Evolutionary conservation across 2,888 invertebrate genomes (phyloP), one percentile per base, ranked within the genome.

Genomic region (Polyploca ridens): DNA sequence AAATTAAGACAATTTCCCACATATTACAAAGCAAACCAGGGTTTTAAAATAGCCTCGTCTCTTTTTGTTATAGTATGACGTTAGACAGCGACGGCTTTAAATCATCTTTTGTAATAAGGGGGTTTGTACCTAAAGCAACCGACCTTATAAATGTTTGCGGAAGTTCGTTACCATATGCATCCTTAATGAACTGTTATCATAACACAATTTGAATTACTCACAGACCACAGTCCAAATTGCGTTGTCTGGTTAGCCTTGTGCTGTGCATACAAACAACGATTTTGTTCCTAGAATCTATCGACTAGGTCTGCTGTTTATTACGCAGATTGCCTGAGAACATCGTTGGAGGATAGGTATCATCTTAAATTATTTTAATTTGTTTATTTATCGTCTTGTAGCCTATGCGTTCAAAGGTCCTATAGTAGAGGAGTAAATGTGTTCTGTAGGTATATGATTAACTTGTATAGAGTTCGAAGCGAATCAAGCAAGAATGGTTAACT

Each of bases 401-500:
- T 16, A 1, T 7, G 7, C 5, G 49, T 14, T 49, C 16, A 49
- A 1, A 6, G 16, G 2, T n/a, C 16, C n/a, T 16, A 16, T n/a
- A 49, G n/a, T 0, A 13, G 46, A n/a, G 49, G n/a, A 14, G 44
- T 44, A 4, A 38, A 1, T 8, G 14, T 46, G 44, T 14, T 46
- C 7, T 10, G n/a, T 46, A 10, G 10, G 4, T 13, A n/a, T 2
- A 16, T 49, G 6, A 49, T 49, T 49, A 16, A 6, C 5, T 13
- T 10, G 54, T 54, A 19, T 19, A 54, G 10, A 54, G 19, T 19
- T 10, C 10, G 54, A 19, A 38, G 38, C 59, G 59, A 38, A 35
- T n/a, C 59, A 60, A 60, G 16, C 14, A 35, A 60, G 63, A 66
- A 67, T 63, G 64, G 68, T 66, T 66, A 68, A 64, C 71, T 73